Evolutionary conservation across 2,113 vertebrate species (phyloP), one percentile per base, ranked within the genome.

Genomic region (Cinclus cinclus): DNA sequence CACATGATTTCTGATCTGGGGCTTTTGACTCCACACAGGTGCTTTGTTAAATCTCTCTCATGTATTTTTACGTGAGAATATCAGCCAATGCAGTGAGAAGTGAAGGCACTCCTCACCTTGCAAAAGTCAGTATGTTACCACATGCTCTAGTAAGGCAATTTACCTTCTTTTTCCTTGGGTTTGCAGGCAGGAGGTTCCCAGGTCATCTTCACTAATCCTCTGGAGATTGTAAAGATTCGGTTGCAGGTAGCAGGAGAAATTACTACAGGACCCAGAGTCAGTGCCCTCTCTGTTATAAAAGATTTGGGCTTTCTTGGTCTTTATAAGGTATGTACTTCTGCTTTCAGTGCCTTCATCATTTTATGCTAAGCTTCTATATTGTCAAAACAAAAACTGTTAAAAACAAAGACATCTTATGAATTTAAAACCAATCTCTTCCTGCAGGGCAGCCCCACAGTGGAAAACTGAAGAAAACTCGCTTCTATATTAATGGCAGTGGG

Each of bases 161-260:
- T 31, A 22, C 74, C 80, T 78, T 79, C 73, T 83, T 95, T 80
- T 85, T 89, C 60, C 64, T 52, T 75, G 89, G 59, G 47, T 89
- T 96, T 96, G 39, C 96, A 98, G 98, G 98, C 98, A 92, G 98
- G 98, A 82, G 98, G 97, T 83, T 98, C 98, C 23, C 98, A 98
- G 88, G 98, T 98, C 94, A 98, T 98, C 96, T 98, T 98, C 93
- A 98, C 98, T 55, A 98, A 98, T 91, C 98, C 98, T 3, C 92
- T 98, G 97, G 98, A 98, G 98, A 99, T 99, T 27, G 99, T 99
- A 60, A 99, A 99, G 98, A 99, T 99, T 91, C 99, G 99, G 55
- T 98, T 99, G 97, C 99, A 99, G 97, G 99, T 99, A 46, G 99
- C 99, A 9, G 99, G 99, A 65, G 99, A 98, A 96, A 98, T 98